These are phyloP conservation scores for Sepioteuthis lessoniana DNA, from an alignment of 2,888 invertebrate genomes.

Conservation along the genomic window DNA sequence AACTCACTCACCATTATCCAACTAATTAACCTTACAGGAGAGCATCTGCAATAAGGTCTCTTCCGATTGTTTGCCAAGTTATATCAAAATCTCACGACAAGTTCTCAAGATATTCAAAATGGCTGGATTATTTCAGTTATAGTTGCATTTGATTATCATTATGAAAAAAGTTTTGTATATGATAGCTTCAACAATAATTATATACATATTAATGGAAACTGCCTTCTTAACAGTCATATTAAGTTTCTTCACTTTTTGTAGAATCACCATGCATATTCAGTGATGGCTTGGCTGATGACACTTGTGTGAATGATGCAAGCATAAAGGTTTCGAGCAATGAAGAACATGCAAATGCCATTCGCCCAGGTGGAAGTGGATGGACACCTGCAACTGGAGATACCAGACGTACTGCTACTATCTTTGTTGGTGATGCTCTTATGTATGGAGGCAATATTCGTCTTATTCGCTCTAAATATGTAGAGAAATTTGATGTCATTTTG, in stretches of 20 bases:
- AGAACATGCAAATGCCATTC: slow-evolving; percentile 10
- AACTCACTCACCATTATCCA: no score
- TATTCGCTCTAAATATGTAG: neutral
- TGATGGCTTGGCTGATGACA: slow-evolving; percentile 16
- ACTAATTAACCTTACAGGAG: no score
- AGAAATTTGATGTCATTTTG: slow-evolving; percentile 42
- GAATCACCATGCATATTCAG: neutral
- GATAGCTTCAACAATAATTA: no score
- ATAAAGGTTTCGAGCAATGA: slow-evolving; percentile 35
- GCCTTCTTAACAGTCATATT: no score
- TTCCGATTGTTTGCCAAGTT: no score
- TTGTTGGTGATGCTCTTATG: slow-evolving; percentile 23
- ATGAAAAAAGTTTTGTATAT: no score
- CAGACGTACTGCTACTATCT: neutral
- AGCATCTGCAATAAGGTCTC: no score
- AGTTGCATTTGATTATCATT: no score
- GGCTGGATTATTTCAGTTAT: no score
- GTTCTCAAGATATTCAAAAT: no score
- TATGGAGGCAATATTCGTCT: neutral
- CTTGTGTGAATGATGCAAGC: neutral
- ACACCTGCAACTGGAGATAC: neutral
- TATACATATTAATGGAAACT: no score
- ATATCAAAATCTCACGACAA: no score
- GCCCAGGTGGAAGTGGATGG: neutral
- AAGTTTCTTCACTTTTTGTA: neutral